phyloP scores from a whole-genome alignment of 1,140 invertebrate species.

The Magallana gigas region DNA sequence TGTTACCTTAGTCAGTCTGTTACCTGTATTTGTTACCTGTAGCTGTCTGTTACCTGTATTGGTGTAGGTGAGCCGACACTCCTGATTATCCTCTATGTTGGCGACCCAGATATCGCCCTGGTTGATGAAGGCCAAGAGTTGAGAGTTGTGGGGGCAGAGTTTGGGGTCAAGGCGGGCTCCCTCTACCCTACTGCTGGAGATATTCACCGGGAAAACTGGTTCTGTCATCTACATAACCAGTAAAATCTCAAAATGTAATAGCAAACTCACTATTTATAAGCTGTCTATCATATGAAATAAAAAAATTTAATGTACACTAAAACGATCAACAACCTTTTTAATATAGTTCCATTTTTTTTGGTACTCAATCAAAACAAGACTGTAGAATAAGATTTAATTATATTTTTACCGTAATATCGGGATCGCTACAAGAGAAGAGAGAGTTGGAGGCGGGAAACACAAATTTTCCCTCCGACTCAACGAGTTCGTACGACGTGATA shows the following conservation, averaged over 20 bases:
- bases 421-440: conserved; percentile 89
- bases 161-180: conserved; percentile 91
- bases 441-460: conserved; percentile 94
- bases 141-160: conserved; percentile 92
- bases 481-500: conserved; percentile 95
- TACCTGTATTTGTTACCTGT: too few relatives aligned
- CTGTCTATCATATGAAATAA: not conserved
- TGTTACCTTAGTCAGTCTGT: too few relatives aligned
- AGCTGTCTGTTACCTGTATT: conserved; percentile 83
- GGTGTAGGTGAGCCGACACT: conserved; percentile 89
- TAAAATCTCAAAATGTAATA: not conserved
- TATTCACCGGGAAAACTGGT: conserved; percentile 62
- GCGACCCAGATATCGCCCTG: conserved; percentile 94
- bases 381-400: not conserved
- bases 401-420: conserved; percentile 83
- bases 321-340: too few relatives aligned
- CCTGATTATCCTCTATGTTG: conserved; percentile 80
- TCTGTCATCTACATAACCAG: conserved; percentile 55
- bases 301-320: not conserved
- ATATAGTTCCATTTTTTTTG: too few relatives aligned
- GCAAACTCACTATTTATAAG: not conserved
- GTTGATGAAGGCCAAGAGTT: conserved; percentile 93
- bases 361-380: not conserved
- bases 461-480: conserved; percentile 88
- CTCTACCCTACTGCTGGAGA: conserved; percentile 75